A percentile compares a stretch with the other conserved stretches of the same genome.
Conservation (phyloP, 2,797 vertebrate species). For the Simalia tracyae region DNA sequence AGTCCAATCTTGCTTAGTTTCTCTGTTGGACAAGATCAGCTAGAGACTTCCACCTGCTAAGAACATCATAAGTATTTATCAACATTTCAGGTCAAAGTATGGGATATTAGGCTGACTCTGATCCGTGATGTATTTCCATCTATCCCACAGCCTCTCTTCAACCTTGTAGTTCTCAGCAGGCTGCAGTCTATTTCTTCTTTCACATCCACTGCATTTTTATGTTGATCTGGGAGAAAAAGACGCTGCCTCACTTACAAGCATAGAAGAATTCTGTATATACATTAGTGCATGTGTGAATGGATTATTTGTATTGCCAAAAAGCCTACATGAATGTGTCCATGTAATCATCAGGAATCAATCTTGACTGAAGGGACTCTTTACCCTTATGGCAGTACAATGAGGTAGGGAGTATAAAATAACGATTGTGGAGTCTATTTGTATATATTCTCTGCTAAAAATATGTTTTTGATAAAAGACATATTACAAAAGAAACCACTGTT, state of each 20-base stretch:
- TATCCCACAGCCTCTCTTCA: neutral
- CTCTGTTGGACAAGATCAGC: neutral
- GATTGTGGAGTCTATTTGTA: neutral
- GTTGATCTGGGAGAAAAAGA: neutral
- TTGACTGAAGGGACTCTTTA: neutral
- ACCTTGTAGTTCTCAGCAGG: neutral
- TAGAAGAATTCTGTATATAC: neutral
- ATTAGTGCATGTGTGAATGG: neutral
- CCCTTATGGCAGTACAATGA: neutral
- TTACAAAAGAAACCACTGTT: neutral
- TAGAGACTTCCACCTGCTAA: neutral
- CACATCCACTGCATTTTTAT: neutral
- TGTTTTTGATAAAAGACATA: neutral
- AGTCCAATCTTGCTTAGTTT: neutral
- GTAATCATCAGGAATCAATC: neutral
- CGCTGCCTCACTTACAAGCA: neutral
- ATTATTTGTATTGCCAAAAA: neutral
- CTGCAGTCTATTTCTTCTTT: neutral
- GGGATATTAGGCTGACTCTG: neutral
- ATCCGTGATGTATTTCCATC: neutral
- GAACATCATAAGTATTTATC: neutral
- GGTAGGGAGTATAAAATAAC: neutral
- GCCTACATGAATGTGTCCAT: neutral
- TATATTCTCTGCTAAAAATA: neutral
- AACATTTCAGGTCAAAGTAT: neutral